Evolutionary conservation across 2,888 invertebrate species (phyloP).

Genomic region (Argyra leucocephala): DNA sequence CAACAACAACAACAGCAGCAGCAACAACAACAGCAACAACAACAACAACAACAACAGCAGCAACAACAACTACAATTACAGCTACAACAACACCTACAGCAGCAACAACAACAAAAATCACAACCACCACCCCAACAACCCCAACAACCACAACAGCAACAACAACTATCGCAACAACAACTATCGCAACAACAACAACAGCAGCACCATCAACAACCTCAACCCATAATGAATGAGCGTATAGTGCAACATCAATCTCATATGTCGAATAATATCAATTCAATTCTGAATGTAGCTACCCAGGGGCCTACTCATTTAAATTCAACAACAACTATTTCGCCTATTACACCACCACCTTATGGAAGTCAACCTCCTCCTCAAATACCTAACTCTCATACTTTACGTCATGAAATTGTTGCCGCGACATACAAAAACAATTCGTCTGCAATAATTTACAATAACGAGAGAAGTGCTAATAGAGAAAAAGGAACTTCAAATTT

Average conservation of each 20-base stretch:
- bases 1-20: conserved; percentile 20
- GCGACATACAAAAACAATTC: conserved; percentile 16
- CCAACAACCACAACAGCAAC: conserved; percentile 21
- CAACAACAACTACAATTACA: conserved; percentile 20
- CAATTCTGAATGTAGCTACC: conserved; percentile 39
- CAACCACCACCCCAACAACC: conserved; percentile 22
- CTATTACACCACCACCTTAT: conserved; percentile 26
- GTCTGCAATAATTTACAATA: conserved; percentile 16
- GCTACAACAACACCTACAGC: conserved; percentile 19
- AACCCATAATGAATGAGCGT: too few relatives aligned
- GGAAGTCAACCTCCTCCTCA: conserved; percentile 15
- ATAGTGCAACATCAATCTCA: conserved; percentile 24
- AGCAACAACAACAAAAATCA: conserved; percentile 24
- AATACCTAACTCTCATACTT: conserved; percentile 1
- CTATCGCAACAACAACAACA: conserved; percentile 18
- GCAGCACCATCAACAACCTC: conserved; percentile 23
- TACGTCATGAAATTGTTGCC: conserved; percentile 14
- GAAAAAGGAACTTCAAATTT: neutral
- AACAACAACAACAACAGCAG: conserved; percentile 19
- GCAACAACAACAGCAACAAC: conserved; percentile 19
- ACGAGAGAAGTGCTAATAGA: neutral
- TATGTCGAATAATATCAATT: conserved; percentile 33
- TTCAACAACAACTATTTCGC: conserved; percentile 42
- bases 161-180: conserved; percentile 27
- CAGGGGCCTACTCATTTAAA: conserved; percentile 41